Evolutionary conservation across 2,797 vertebrate genomes (phyloP).

Genomic region (Petrocephalus schoutedeni): DNA sequence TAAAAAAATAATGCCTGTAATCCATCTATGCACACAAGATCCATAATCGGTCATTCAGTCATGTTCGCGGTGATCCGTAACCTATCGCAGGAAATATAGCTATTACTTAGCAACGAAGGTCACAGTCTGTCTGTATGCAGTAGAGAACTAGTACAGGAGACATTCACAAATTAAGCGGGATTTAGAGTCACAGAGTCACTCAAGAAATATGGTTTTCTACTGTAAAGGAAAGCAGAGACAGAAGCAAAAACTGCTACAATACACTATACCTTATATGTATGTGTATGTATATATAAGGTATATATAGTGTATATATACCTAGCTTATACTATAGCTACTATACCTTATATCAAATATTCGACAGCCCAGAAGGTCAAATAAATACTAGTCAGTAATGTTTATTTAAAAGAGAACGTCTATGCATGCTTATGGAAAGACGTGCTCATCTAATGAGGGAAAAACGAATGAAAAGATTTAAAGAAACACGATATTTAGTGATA

Average conservation of each 20-base stretch:
- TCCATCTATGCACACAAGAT: neutral
- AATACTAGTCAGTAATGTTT: neutral
- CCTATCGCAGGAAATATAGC: neutral
- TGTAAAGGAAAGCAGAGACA: neutral
- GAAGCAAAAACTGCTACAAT: neutral
- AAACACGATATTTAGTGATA: constrained; percentile 24
- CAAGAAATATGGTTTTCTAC: neutral
- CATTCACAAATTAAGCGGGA: neutral
- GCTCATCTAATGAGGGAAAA: constrained; percentile 2
- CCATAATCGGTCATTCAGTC: neutral
- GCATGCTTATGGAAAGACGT: neutral
- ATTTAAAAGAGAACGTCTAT: neutral
- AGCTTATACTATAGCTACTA: neutral
- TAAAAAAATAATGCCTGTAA: neutral
- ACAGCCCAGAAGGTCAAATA: neutral
- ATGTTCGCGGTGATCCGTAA: neutral
- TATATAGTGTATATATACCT: no score
- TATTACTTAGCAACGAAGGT: neutral
- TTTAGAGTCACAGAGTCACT: neutral
- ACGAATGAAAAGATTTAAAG: neutral
- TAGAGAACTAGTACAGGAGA: neutral
- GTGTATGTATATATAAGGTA: no score
- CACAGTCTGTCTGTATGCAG: neutral
- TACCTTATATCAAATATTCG: neutral
- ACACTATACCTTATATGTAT: no score